Evolutionary conservation across 2,797 vertebrate species (phyloP), one percentile per base, ranked within the genome.

Genomic region (Coendou prehensilis): DNA sequence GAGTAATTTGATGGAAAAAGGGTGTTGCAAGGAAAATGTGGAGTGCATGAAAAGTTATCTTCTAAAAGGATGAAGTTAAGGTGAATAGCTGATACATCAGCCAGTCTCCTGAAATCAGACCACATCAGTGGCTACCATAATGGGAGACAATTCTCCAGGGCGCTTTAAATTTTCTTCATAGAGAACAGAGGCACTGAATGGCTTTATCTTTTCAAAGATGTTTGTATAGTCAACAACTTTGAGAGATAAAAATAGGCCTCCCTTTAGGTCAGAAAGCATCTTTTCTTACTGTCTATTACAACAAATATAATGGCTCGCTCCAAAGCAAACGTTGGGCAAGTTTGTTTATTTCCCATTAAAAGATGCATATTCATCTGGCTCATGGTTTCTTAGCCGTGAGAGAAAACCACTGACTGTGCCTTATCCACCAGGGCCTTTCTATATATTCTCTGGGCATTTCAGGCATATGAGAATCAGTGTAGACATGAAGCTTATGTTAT

Each of bases 281-380:
- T 80, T 92, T 80, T 79, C 63, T 64, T 33, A 52, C 73, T 63
- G n/a, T 89, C 92, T 79, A 5, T 41, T 88, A 20, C 26, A 87
- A 54, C 84, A 88, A 63, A 85, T 15, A 87, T 23, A 61, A 28
- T 79, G 9, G 54, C 52, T 69, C 52, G 15, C 4, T 57, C 82
- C 15, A 52, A 45, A 87, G 52, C 67, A 82, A 87, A 82, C 56
- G 8, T 67, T 3, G 45, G 79, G 75, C 54, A 94, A 4, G 11
- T 91, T 50, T 57, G 7, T 33, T 87, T 63, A 63, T 26, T 56
- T 89, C 18, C 15, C 47, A 73, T 41, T 73, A 80, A 71, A 79
- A 92, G 15, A 79, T 22, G 81, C 47, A 61, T 23, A 41, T 87
- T 67, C 33, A 2, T 71, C 50, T 78, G 81, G 22, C 2, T 64